Evolutionary conservation across 2,888 invertebrate species (phyloP), one percentile per base, ranked within the genome.

Genomic region (Rotaria magnacalcarata): DNA sequence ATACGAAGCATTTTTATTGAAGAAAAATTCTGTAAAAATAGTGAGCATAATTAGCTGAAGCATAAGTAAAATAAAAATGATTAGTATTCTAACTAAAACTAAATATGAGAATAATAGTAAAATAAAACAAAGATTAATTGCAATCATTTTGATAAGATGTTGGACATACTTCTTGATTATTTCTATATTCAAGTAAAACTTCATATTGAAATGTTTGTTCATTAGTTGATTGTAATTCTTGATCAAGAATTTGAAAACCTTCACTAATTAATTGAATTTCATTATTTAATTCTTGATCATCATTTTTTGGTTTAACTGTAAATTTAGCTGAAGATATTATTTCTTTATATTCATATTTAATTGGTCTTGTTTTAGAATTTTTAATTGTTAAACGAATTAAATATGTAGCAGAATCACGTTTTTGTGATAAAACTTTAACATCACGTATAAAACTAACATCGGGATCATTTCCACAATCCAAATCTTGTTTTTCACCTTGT

Each of bases 291-390:
- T 56, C 5, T 67, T 27, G 2, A 43, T 80, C 27, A 47, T 80
- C 47, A 41, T 11, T 14, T 80, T 80, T 80, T 11, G 75, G 75
- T 1, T 5, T 24, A 47, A 47, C n/a, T 5, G 47, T 80, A 47
- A 80, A 80, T 47, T 80, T 80, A 7, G 24, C 24, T 10, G 75
- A 41, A 8, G 75, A 34, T 21, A 84, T 56, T 27, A 54, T 54
- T 56, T 84, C 84, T n/a, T 41, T 56, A 58, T 56, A 84, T 56
- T 84, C 84, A 84, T 84, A 84, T 52, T 84, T 56, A 34, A 84
- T 24, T 21, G 41, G 4, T 24, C 41, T 54, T 27, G 50, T 11
- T 84, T 84, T 84, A 10, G 21, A 16, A 58, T 54, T 84, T 41
- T 58, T 56, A 24, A 84, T 56, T 5, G 24, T 84, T 84, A 84